These are phyloP conservation scores for Rhabdomys pumilio DNA, from an alignment of 2,797 vertebrate species.

Conservation along the genomic window DNA sequence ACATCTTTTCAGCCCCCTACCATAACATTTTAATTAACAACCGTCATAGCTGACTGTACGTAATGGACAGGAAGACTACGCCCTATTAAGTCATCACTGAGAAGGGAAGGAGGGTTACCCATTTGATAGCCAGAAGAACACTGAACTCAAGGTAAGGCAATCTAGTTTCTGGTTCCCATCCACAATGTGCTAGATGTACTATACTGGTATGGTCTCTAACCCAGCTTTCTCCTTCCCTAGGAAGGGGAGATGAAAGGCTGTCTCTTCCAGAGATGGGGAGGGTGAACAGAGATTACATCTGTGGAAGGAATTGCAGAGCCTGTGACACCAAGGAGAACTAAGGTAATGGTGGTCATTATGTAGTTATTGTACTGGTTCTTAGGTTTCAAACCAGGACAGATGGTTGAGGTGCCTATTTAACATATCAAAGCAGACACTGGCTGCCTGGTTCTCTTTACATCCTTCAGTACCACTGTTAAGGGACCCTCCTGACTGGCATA, in stretches of 20 bases:
- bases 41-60: neutral
- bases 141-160: neutral
- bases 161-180: neutral
- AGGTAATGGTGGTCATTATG: neutral
- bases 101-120: neutral
- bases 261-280: neutral
- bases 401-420: neutral
- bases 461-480: neutral
- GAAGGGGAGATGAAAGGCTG: neutral
- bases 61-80: neutral
- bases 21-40: slow-evolving; percentile 30
- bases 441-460: neutral
- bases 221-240: neutral
- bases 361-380: neutral
- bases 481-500: neutral
- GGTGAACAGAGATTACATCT: neutral
- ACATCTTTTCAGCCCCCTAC: neutral
- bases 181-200: neutral
- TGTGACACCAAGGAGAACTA: neutral
- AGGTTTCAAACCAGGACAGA: neutral
- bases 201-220: neutral
- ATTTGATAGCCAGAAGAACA: neutral
- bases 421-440: neutral
- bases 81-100: neutral
- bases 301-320: neutral